Base-by-base conservation (phyloP, 1,140 invertebrate genomes). In the Asbolus verrucosus region DNA sequence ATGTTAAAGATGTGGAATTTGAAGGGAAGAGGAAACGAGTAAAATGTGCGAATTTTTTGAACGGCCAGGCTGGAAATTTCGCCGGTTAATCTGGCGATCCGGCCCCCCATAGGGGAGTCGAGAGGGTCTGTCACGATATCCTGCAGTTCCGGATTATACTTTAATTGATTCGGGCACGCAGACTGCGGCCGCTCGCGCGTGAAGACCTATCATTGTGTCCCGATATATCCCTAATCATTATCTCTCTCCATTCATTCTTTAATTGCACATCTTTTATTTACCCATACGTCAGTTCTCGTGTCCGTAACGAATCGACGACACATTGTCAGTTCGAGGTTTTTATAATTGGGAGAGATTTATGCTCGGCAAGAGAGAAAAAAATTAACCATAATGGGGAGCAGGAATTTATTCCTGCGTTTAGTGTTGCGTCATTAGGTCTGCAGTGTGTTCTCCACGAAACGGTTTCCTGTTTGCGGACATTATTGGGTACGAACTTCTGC, bases 151-250 rank as follows among this genome's bases (percentile, higher is more conserved):
- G 80, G 80, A 81, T 80, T 81, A 81, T 79, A 77, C 79, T 81
- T 81, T 81, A 81, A 81, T 81, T 81, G 80, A 81, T 81, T 81
- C 76, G 77, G 76, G 80, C 80, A 81, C 79, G 80, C 78, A 80
- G 77, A 75, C 76, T 77, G 78, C 73, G 78, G 73, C 73, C 67
- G 73, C 71, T 80, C 79, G 76, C 77, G 78, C 80, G 80, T 78
- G 72, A 81, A 79, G 67, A 72, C 74, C 77, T 68, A 76, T 79
- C 76, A 79, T 80, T 80, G 77, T 80, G 72, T 67, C 71, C 73
- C 72, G 33, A 36, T 36, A 79, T 79, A 78, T 78, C 79, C 78
- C 79, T 76, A 80, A 80, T 80, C 75, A 79, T 80, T 80, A 78
- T 80, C 78, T 77, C 76, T 75, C 70, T 74, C 74, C 43, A 73